Evolutionary conservation across 2,888 invertebrate genomes (phyloP).

Genomic region (Campoletis raptor): DNA sequence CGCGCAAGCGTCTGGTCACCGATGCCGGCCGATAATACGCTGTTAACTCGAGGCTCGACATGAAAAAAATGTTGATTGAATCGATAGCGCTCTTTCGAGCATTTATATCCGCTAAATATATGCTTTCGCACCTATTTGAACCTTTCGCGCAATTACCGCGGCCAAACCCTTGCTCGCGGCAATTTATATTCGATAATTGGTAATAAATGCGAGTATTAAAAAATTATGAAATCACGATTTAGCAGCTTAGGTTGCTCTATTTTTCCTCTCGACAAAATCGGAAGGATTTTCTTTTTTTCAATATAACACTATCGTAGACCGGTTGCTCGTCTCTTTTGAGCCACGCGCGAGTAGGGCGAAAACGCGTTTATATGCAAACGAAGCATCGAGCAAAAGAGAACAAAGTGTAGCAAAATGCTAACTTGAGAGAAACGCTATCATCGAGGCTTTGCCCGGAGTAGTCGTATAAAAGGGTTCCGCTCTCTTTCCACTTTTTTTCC

Average conservation of each 20-base stretch:
- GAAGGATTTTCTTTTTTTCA: constrained; percentile 73
- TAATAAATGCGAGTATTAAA: neutral
- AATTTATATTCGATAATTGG: neutral
- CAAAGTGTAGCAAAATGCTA: constrained; percentile 26
- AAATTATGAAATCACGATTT: neutral
- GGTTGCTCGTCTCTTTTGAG: constrained; percentile 53
- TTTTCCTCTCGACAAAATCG: constrained; percentile 51
- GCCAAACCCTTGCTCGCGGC: neutral
- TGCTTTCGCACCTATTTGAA: neutral
- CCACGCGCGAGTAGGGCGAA: constrained; percentile 73
- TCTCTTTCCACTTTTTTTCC: neutral
- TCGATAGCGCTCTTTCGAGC: constrained; percentile 58
- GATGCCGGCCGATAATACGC: constrained; percentile 50
- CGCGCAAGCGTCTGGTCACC: constrained; percentile 59
- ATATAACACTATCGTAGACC: constrained; percentile 58
- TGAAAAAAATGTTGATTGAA: constrained; percentile 60
- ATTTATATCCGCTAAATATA: constrained; percentile 17
- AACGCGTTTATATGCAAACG: constrained; percentile 57
- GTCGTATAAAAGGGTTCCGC: constrained; percentile 12
- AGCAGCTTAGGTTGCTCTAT: too few species aligned
- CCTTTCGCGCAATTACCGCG: neutral
- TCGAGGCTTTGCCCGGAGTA: constrained; percentile 2
- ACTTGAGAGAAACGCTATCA: constrained; percentile 33
- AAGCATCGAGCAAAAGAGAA: constrained; percentile 13
- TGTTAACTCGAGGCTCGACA: constrained; percentile 32